Base-by-base conservation (phyloP, 2,888 invertebrate species). In the Drosophila fulvimacula region DNA sequence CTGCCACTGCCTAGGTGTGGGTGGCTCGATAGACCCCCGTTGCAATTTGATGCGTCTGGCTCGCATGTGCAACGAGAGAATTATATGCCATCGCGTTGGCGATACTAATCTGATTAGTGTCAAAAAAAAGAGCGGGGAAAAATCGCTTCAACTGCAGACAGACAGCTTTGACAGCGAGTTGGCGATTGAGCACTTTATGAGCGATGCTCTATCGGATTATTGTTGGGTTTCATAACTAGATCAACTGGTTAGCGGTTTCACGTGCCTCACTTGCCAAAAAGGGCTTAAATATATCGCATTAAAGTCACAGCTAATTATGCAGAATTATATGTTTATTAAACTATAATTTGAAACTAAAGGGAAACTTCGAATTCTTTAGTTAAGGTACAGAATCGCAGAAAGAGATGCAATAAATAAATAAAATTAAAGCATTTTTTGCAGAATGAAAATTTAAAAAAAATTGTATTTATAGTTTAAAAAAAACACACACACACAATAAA, bases 101-200 rank as follows among this genome's bases (percentile, higher is more conserved):
- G 90, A 91, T 91, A 91, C 91, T 91, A 91, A 91, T 91, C 91
- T 90, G 91, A 91, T 91, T 91, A 91, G 90, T 91, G 92, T 91
- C 92, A 91, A 81, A 82, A 77, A 67, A 59, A 34, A 69, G 64
- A 65, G 19, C 6, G 27, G 38, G 61, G 61, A 62, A 76, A 63
- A 68, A 61, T 52, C 64, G 72, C 72, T 66, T 67, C 73, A 69
- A 72, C 66, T 74, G 77, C 83, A 72, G 76, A 59, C 82, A 85
- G 82, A 81, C 79, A 62, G 70, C 73, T 57, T 69, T 78, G 70
- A 57, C 65, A 77, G 80, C 11, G 44, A 46, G 51, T 41, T 55
- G n/a, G 30, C 61, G 34, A 38, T 56, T 52, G 61, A 52, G 49
- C 42, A 46, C 39, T 71, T 81, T 79, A 79, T 82, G 79, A 69